phyloP scores from a whole-genome alignment of 2,113 vertebrate species.

The Pavo muticus region DNA sequence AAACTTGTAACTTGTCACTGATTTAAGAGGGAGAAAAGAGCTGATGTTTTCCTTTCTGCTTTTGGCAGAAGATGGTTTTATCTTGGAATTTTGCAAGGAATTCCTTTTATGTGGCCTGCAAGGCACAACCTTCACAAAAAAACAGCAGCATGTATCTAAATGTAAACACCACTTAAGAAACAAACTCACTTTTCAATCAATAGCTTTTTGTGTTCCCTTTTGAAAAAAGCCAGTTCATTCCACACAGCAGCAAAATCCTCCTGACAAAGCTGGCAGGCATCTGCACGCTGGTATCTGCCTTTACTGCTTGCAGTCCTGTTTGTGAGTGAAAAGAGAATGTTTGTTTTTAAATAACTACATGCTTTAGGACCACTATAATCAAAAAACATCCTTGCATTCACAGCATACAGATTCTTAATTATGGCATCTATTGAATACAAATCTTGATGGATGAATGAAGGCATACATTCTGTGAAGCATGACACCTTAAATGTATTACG shows the following conservation, averaged over 20 bases:
- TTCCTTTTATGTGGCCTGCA: constrained; percentile 35
- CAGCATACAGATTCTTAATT: neutral
- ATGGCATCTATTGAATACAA: neutral
- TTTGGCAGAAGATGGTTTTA: constrained; percentile 55
- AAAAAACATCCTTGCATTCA: neutral
- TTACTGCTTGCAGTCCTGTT: constrained; percentile 75
- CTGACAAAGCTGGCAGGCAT: constrained; percentile 80
- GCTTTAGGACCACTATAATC: neutral
- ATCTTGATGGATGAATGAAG: neutral
- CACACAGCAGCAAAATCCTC: constrained; percentile 88
- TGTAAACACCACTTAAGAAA: constrained; percentile 29
- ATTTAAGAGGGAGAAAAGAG: constrained; percentile 51
- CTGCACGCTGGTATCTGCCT: constrained; percentile 62
- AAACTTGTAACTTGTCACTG: constrained; percentile 82
- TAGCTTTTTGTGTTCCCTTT: constrained; percentile 85
- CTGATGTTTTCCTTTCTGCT: constrained; percentile 57
- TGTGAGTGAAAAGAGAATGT: neutral
- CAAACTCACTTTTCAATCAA: constrained; percentile 87
- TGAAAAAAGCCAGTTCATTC: constrained; percentile 89
- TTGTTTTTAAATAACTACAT: neutral
- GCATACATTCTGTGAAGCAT: neutral
- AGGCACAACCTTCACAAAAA: constrained; percentile 28
- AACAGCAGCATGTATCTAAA: constrained; percentile 18
- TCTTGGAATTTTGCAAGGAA: constrained; percentile 56
- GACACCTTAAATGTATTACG: constrained; percentile 13